phyloP scores from a whole-genome alignment of 1,140 invertebrate species.

The Plodia interpunctella region DNA sequence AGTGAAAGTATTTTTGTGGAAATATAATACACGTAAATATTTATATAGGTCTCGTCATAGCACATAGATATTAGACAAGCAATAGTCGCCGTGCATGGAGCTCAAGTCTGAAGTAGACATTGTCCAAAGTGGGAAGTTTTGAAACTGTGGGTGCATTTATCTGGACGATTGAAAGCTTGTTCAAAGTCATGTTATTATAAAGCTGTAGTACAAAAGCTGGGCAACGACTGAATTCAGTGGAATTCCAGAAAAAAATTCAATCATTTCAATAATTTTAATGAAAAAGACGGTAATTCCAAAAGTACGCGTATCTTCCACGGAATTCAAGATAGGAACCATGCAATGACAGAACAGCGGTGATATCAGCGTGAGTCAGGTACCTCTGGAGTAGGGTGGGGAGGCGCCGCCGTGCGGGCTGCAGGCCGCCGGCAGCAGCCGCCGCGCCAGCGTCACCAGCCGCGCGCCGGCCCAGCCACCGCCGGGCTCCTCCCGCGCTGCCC shows the following conservation, averaged over 20 bases:
- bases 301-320: too few species aligned
- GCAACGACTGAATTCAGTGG: background rate
- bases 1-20: background rate
- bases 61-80: background rate
- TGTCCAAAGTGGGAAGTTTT: background rate
- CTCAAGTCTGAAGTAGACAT: background rate
- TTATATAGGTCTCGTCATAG: background rate
- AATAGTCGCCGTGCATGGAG: slow-evolving; percentile 6
- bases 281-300: too few species aligned
- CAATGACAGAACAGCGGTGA: slow-evolving; percentile 17
- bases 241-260: background rate
- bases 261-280: background rate
- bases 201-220: background rate
- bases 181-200: background rate
- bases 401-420: slow-evolving; percentile 84
- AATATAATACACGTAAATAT: background rate
- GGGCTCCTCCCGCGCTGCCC: slow-evolving; percentile 63
- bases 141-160: background rate
- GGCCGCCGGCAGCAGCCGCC: slow-evolving; percentile 83
- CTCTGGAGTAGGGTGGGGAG: slow-evolving; percentile 83
- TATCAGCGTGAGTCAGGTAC: slow-evolving; percentile 61
- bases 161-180: background rate
- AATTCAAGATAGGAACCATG: slow-evolving; percentile 7
- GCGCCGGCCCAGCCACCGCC: slow-evolving; percentile 76
- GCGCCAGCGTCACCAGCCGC: slow-evolving; percentile 73